These are phyloP conservation scores for Fissipunctia ypsillon DNA, from an alignment of 2,888 invertebrate species.

Conservation along the genomic window DNA sequence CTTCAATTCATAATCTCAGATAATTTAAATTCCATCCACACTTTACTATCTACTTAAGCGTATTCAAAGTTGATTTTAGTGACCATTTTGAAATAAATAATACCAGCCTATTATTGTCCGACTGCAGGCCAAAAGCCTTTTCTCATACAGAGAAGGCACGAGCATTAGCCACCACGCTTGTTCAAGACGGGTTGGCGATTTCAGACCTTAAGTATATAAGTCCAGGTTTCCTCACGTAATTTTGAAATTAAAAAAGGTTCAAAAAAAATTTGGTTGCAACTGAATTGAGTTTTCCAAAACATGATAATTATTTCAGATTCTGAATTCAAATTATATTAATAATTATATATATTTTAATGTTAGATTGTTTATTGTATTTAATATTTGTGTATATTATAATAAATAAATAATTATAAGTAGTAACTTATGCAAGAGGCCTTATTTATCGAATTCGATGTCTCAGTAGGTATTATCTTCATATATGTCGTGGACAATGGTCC, in stretches of 20 bases:
- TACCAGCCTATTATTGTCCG: too few relatives aligned
- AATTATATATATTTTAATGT: too few relatives aligned
- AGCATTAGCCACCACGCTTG: too few relatives aligned
- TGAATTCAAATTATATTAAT: conserved; percentile 7
- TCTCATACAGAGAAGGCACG: too few relatives aligned
- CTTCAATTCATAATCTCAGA: conserved; percentile 3
- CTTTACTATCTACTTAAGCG: background rate
- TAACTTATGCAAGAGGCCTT: conserved; percentile 4
- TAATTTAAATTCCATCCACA: background rate
- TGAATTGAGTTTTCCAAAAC: background rate
- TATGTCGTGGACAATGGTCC: conserved; percentile 17
- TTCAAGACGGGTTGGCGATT: too few relatives aligned
- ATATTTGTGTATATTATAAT: too few relatives aligned
- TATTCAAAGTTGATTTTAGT: background rate
- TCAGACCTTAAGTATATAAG: too few relatives aligned
- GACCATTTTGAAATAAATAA: too few relatives aligned
- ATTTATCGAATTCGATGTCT: conserved; percentile 29
- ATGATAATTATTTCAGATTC: background rate
- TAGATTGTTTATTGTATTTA: too few relatives aligned
- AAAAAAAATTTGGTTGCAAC: background rate
- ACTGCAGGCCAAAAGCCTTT: too few relatives aligned
- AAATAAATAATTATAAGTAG: too few relatives aligned
- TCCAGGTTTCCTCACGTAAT: too few relatives aligned
- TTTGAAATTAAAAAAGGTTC: accelerated
- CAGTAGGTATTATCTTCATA: conserved; percentile 30